Evolutionary conservation across 2,888 invertebrate genomes (phyloP).

Genomic region (Cryptus viduatorius): DNA sequence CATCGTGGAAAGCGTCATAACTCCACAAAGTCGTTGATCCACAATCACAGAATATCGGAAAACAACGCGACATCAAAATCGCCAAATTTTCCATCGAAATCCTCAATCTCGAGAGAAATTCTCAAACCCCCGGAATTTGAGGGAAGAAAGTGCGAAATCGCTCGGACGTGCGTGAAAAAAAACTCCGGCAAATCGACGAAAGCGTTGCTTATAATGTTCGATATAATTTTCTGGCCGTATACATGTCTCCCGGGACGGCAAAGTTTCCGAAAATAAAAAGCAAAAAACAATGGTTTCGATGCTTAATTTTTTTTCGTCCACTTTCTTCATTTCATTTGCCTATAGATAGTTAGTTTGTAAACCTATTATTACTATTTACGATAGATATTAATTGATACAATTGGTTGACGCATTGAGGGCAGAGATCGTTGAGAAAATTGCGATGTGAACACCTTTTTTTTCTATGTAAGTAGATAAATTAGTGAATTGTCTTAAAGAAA

Average conservation of each 20-base stretch:
- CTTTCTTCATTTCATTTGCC: conserved; percentile 2
- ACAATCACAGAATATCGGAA: neutral
- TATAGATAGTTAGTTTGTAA: conserved; percentile 1
- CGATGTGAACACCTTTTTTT: neutral
- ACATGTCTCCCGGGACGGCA: conserved; percentile 44
- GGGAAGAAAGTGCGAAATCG: neutral
- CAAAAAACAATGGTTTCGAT: conserved; percentile 14
- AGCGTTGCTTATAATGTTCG: conserved; percentile 54
- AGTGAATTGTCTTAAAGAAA: neutral
- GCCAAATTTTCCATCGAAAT: neutral
- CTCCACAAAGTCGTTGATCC: conserved; percentile 21
- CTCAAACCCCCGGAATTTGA: neutral
- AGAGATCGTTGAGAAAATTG: neutral
- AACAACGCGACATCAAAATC: neutral
- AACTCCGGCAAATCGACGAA: conserved; percentile 43
- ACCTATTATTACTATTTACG: conserved; percentile 13
- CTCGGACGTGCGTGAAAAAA: neutral
- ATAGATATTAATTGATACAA: neutral
- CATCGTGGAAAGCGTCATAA: neutral
- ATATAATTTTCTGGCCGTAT: conserved; percentile 64
- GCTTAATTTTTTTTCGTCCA: neutral
- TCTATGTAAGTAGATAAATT: neutral
- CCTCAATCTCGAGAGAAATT: neutral
- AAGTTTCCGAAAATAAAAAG: conserved; percentile 27
- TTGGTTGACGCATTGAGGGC: neutral